phyloP scores from a whole-genome alignment of 2,113 vertebrate genomes.

The Haplochromis vanheusdeni region DNA sequence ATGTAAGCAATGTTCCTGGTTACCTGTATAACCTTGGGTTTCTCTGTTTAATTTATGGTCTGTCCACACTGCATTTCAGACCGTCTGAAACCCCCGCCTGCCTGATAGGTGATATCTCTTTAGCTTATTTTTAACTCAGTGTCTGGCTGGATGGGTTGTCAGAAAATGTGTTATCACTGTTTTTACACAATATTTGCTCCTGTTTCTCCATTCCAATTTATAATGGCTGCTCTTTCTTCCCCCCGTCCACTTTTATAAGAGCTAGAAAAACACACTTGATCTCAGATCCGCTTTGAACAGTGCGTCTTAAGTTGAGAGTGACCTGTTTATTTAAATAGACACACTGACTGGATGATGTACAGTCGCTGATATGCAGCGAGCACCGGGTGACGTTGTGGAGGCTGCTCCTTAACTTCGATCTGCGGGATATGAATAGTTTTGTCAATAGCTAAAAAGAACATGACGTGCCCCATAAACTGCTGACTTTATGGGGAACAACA shows the following conservation, averaged over 20 bases:
- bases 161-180: not conserved
- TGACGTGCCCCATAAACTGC: slow-evolving; percentile 39
- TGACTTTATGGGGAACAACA: slow-evolving; percentile 36
- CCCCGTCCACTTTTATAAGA: not conserved
- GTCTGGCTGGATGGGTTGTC: not conserved
- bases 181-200: not conserved
- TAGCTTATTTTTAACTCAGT: not conserved
- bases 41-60: not conserved
- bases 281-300: not conserved
- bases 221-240: not conserved
- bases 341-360: not conserved
- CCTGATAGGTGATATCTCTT: not conserved
- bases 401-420: not conserved
- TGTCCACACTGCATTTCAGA: not conserved
- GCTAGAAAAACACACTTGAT: not conserved
- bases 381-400: not conserved
- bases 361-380: not conserved
- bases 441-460: slow-evolving; percentile 18
- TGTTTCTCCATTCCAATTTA: not conserved
- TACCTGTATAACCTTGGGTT: not conserved
- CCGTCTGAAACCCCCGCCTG: too few relatives aligned
- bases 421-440: not conserved
- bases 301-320: not conserved
- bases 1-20: not conserved
- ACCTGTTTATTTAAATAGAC: not conserved